A percentile compares a stretch with the other conserved stretches of the same genome.
Evolutionary conservation across 1,140 invertebrate species (phyloP).

Genomic region (Drosophila nebulosa): DNA sequence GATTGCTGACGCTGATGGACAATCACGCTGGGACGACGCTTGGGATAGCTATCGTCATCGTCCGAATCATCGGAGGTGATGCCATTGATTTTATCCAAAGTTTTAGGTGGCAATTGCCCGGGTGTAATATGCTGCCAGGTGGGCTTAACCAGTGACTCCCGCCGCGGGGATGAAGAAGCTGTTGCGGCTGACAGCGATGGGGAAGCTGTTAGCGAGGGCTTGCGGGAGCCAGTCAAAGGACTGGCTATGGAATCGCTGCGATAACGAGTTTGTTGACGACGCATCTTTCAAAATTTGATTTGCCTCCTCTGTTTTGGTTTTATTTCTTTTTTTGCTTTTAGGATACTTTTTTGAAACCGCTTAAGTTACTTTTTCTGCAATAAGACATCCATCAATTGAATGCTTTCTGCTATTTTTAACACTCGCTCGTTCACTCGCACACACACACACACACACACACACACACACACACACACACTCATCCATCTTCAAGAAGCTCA

Average conservation of each 20-base stretch:
- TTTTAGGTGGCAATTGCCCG: slow-evolving; percentile 69
- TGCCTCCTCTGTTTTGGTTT: neutral
- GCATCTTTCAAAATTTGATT: slow-evolving; percentile 30
- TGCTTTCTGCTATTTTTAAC: slow-evolving; percentile 56
- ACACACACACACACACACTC: neutral
- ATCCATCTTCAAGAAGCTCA: slow-evolving; percentile 36
- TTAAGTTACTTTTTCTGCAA: slow-evolving; percentile 15
- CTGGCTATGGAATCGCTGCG: slow-evolving; percentile 67
- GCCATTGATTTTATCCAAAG: slow-evolving; percentile 76
- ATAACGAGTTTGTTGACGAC: slow-evolving; percentile 68
- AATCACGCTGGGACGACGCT: slow-evolving; percentile 72
- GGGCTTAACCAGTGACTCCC: slow-evolving; percentile 78
- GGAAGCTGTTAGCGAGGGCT: slow-evolving; percentile 44
- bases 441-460: slow-evolving; percentile 24
- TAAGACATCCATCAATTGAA: slow-evolving; percentile 18
- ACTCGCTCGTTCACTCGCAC: slow-evolving; percentile 35
- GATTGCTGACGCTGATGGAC: slow-evolving; percentile 70
- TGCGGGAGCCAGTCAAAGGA: slow-evolving; percentile 39
- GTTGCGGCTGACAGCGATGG: slow-evolving; percentile 33
- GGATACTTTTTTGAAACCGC: slow-evolving; percentile 35
- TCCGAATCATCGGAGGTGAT: slow-evolving; percentile 72
- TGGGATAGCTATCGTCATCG: slow-evolving; percentile 71
- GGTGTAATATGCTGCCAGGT: slow-evolving; percentile 80
- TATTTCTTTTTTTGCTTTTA: neutral
- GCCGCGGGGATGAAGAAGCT: slow-evolving; percentile 50